Evolutionary conservation across 53 echinoderm and acorn worm species (phyloP).

Genomic region (Antedon mediterranea): DNA sequence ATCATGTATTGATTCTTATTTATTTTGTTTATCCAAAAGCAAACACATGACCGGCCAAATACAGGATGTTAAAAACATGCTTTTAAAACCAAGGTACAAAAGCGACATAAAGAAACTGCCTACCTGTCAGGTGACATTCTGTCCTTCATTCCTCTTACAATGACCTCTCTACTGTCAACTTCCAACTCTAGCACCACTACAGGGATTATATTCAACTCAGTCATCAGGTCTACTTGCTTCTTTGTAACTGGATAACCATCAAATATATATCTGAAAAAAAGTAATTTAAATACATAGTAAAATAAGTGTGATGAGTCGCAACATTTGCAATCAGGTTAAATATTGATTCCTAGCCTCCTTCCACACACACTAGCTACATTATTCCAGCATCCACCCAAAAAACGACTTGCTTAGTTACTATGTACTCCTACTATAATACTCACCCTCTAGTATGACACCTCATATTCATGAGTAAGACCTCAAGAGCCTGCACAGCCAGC

Average conservation of each 20-base stretch:
- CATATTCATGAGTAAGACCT: slow-evolving; percentile 64
- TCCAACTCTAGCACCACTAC: slow-evolving; percentile 70
- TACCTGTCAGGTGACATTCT: slow-evolving; percentile 77
- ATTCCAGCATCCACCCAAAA: too few relatives aligned
- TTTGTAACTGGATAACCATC: slow-evolving; percentile 88
- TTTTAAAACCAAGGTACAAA: background rate
- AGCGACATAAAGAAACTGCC: background rate
- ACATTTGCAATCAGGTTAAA: too few relatives aligned
- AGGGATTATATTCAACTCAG: slow-evolving; percentile 76
- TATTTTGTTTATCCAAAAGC: background rate
- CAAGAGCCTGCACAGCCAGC: slow-evolving; percentile 61
- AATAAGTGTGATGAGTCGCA: too few relatives aligned
- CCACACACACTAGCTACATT: too few relatives aligned
- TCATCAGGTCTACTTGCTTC: slow-evolving; percentile 74
- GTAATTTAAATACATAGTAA: too few relatives aligned
- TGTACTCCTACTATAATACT: too few relatives aligned
- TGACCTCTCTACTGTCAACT: slow-evolving; percentile 91
- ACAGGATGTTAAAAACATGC: too few relatives aligned
- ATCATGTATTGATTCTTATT: background rate
- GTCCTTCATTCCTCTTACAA: slow-evolving; percentile 90
- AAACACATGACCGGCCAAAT: background rate
- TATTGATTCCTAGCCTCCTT: too few relatives aligned
- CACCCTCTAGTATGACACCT: slow-evolving; percentile 78
- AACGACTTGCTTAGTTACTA: too few relatives aligned
- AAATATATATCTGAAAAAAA: slow-evolving; percentile 44